Base-by-base conservation (phyloP, 92 coral and sea anemone species). In the Porites lobata region DNA sequence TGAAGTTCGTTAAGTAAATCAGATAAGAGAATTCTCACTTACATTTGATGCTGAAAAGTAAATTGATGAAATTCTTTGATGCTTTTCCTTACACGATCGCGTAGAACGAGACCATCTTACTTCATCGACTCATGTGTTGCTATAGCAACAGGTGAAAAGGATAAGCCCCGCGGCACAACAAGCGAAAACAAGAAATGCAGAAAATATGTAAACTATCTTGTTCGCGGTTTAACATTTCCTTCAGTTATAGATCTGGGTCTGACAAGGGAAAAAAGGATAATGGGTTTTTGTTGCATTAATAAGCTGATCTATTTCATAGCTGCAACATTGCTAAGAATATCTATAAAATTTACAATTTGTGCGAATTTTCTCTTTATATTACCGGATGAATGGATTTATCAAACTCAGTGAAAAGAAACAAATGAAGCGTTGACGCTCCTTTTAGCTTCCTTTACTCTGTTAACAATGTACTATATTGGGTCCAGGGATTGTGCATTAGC, bases 71-170 rank as follows among this genome's bases (percentile, higher is more conserved):
- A 54, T 52, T 52, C 21, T n/a, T 19, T 1, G 67, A 64, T 51
- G 65, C 65, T 38, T 80, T 19, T 43, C 20, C 32, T 18, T 43
- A 51, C 13, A 24, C 9, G 20, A 47, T 6, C 69, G 10, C 11
- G 15, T 70, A 29, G 20, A 70, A 51, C 22, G 47, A 38, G 51
- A 13, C 13, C 6, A 5, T 52, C 4, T 2, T 24, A 72, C 77
- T 38, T 43, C 19, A 56, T 18, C 59, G 3, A 54, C 59, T 9
- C 8, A 38, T 52, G 65, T 50, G 80, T 84, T 84, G 87, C 69
- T 64, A 84, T 84, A 73, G 19, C 87, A 84, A 84, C 87, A 52
- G 2, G 14, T 13, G 21, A 54, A 67, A 24, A 17, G 3, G 18
- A 0, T 10, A 18, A 57, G 22, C 47, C 14, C 57, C 8, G 47